Evolutionary conservation across 1,140 invertebrate genomes (phyloP), one percentile per base, ranked within the genome.

Genomic region (Chionoecetes opilio): DNA sequence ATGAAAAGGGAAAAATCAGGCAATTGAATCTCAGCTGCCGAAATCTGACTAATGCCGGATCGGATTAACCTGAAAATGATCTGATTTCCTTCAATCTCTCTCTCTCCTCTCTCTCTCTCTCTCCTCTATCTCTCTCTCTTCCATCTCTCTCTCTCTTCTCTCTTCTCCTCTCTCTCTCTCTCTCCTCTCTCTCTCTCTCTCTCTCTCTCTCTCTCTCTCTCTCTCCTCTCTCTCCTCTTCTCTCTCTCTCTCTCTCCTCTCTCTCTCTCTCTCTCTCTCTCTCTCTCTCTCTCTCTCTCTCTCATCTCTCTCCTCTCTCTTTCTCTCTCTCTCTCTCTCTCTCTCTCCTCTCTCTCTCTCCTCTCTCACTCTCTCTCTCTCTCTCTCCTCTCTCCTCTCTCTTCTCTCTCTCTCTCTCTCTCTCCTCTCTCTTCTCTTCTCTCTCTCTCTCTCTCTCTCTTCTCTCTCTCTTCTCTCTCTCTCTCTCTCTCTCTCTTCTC

Each of bases 161-260:
- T 26, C 21, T 63, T 21, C 17, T 21, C 26, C 53, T 26, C 21
- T 63, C 53, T 26, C 53, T 63, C 53, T 21, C 21, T 63, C 21
- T 26, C 53, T 63, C 53, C 53, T 63, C 53, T 63, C 9, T 63
- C 53, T 63, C 53, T 63, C 9, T 63, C 53, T 63, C 53, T n/a
- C n/a, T 75, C 63, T n/a, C 63, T 75, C 63, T 75, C 63, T 75
- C 63, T 75, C 63, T 26, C 63, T 75, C n/a, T n/a, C 63, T n/a
- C n/a, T 75, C n/a, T 75, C 14, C 5, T 46, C 14, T 46, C 5
- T 46, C 14, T 46, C 14, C 14, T 46, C 14, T 46, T 46, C 41
- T 46, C 14, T 46, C 14, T 14, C 41, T 14, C 5, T 46, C 14
- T 46, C 41, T 46, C 14, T 46, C 14, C n/a, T 75, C 63, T n/a